These are phyloP conservation scores for Sylvilagus floridanus DNA, from an alignment of 2,797 vertebrate genomes.

Conservation along the genomic window DNA sequence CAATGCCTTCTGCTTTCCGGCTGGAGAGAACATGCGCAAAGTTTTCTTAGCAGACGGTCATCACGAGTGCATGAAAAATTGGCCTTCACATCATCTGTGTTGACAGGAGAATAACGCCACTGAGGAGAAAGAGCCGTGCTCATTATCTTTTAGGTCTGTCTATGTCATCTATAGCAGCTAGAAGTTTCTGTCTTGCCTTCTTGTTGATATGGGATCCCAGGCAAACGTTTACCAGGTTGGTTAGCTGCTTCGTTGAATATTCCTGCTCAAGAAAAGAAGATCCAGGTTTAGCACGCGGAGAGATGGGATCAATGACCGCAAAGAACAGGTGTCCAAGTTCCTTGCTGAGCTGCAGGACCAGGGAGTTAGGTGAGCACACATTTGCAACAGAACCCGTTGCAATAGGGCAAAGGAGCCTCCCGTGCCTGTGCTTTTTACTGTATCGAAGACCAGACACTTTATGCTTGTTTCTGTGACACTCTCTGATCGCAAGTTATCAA, in stretches of 20 bases:
- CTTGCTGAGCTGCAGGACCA: neutral
- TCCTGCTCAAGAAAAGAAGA: slow-evolving; percentile 90
- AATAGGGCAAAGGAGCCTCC: neutral
- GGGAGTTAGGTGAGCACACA: neutral
- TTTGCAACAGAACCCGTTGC: neutral
- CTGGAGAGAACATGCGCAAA: slow-evolving; percentile 81
- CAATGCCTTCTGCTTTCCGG: slow-evolving; percentile 58
- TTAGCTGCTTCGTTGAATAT: slow-evolving; percentile 98
- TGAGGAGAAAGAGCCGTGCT: slow-evolving; percentile 12
- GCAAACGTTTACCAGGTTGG: slow-evolving; percentile 98
- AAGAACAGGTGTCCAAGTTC: neutral
- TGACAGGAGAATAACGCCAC: slow-evolving; percentile 62
- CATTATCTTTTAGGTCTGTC: slow-evolving; percentile 98
- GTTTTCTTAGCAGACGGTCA: slow-evolving; percentile 68
- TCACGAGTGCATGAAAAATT: slow-evolving; percentile 67
- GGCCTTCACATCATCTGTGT: slow-evolving; percentile 54
- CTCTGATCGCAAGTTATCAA: slow-evolving; percentile 37
- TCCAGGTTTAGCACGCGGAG: slow-evolving; percentile 1
- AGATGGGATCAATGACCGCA: neutral
- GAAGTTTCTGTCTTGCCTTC: slow-evolving; percentile 97
- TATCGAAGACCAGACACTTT: neutral
- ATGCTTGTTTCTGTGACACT: slow-evolving; percentile 15
- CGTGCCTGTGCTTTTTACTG: neutral
- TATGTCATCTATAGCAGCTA: slow-evolving; percentile 97
- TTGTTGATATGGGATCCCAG: slow-evolving; percentile 99